Evolutionary conservation across 2,888 invertebrate species (phyloP).

Genomic region (Tachina grossa): DNA sequence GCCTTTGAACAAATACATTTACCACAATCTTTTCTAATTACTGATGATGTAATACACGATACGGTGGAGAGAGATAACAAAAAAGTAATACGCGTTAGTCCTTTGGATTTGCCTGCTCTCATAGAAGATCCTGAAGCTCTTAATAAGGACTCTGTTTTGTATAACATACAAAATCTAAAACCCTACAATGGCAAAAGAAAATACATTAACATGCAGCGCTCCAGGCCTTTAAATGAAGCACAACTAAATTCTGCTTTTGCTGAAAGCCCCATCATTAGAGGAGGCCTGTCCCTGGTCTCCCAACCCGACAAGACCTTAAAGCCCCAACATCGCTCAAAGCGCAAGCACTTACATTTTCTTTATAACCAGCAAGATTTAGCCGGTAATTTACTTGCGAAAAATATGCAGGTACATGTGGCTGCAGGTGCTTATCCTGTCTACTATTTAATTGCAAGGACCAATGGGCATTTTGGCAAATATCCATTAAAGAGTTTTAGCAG

Average conservation of each 20-base stretch:
- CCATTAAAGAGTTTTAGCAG: constrained; percentile 79
- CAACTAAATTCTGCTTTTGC: constrained; percentile 48
- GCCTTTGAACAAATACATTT: constrained; percentile 32
- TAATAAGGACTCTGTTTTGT: constrained; percentile 77
- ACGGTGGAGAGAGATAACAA: constrained; percentile 77
- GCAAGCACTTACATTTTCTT: constrained; percentile 78
- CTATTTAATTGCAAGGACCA: constrained; percentile 79
- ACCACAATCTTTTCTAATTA: constrained; percentile 72
- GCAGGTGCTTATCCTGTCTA: constrained; percentile 81
- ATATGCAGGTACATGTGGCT: constrained; percentile 78
- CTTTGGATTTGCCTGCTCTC: constrained; percentile 77
- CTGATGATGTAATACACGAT: constrained; percentile 78
- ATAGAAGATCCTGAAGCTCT: constrained; percentile 72
- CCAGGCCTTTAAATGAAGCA: constrained; percentile 49
- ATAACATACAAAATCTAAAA: constrained; percentile 77
- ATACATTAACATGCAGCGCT: constrained; percentile 76
- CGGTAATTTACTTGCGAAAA: constrained; percentile 69
- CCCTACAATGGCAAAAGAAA: constrained; percentile 69
- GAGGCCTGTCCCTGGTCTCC: constrained; percentile 69
- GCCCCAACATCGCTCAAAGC: constrained; percentile 70
- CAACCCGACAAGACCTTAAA: constrained; percentile 73
- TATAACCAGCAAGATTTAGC: constrained; percentile 72
- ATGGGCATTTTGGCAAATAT: constrained; percentile 80
- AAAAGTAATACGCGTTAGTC: constrained; percentile 80
- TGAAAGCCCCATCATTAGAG: constrained; percentile 75